Conservation (phyloP, 2,797 vertebrate genomes). For the Propithecus perrieri region DNA sequence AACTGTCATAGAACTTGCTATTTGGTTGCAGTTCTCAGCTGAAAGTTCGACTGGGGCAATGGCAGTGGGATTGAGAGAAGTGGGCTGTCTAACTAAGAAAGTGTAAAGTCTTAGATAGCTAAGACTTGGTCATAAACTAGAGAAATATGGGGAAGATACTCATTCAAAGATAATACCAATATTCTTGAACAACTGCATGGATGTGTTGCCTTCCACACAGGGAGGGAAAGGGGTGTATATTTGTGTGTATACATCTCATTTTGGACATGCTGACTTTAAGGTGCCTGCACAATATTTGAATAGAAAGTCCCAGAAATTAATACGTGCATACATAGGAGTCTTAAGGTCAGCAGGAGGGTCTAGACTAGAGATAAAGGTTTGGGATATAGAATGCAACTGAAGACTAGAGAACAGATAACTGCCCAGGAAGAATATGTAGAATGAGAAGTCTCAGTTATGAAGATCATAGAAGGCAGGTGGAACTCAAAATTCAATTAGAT, state of each 20-base stretch:
- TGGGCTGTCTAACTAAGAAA: no score
- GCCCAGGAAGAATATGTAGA: neutral
- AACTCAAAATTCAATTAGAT: neutral
- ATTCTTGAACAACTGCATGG: neutral
- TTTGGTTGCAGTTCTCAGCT: neutral
- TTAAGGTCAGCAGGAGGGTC: neutral
- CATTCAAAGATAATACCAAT: neutral
- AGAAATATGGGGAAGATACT: neutral
- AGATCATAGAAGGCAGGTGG: neutral
- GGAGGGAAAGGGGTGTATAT: no score
- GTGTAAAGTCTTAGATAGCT: neutral
- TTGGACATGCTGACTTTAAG: neutral
- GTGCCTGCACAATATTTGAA: neutral
- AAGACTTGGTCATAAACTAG: neutral
- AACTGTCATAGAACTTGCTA: neutral
- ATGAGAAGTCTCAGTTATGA: neutral
- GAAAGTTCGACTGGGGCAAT: neutral
- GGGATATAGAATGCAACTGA: neutral
- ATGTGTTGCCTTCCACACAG: neutral
- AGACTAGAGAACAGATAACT: neutral
- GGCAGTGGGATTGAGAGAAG: neutral
- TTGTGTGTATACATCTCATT: neutral
- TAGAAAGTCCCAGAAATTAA: neutral
- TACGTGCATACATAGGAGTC: neutral
- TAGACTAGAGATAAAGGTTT: neutral